Evolutionary conservation across 2,888 invertebrate genomes (phyloP), one percentile per base, ranked within the genome.

Genomic region (Machimus atricapillus): DNA sequence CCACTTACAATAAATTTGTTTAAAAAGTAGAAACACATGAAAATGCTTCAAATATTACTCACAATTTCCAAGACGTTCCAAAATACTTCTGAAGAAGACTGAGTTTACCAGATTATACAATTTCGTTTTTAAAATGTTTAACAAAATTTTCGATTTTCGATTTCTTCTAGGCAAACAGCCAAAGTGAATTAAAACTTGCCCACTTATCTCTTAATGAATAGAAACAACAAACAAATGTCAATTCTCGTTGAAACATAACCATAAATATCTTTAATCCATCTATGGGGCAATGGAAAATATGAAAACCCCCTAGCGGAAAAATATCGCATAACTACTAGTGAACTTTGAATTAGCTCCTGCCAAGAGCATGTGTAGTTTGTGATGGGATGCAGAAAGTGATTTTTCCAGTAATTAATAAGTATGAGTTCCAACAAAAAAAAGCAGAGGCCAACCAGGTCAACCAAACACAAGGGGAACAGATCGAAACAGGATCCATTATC

Each of bases 401-500:
- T n/a, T n/a, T n/a, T n/a, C 7, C n/a, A 52, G 52, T 52, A 3
- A 0, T 46, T 46, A 46, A 46, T 9, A 73, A 19, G 27, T n/a
- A 76, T 76, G 76, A 40, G 37, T 34, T 34, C 37, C n/a, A n/a
- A n/a, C 76, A 76, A 9, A n/a, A 40, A 31, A 76, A 76, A 34
- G 9, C 37, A 34, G 16, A 76, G 34, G 31, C 3, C 14, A 16
- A 19, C 52, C 4, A 46, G 43, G 12, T 14, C 14, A 52, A n/a
- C 1, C 31, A 74, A 74, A 74, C 27, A 74, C 1, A 74, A n/a
- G 2, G 76, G 77, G 8, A 16, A 16, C 19, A 89, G 90, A 16
- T 91, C 89, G 77, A 90, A 91, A 9, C 91, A 91, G 2, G 91
- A 91, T 87, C 90, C 90, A 23, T 90, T 91, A 43, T 90, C 90